A percentile compares a stretch with the other conserved stretches of the same genome.
Evolutionary conservation across 2,888 invertebrate species (phyloP).

Genomic region (Celastrina argiolus): DNA sequence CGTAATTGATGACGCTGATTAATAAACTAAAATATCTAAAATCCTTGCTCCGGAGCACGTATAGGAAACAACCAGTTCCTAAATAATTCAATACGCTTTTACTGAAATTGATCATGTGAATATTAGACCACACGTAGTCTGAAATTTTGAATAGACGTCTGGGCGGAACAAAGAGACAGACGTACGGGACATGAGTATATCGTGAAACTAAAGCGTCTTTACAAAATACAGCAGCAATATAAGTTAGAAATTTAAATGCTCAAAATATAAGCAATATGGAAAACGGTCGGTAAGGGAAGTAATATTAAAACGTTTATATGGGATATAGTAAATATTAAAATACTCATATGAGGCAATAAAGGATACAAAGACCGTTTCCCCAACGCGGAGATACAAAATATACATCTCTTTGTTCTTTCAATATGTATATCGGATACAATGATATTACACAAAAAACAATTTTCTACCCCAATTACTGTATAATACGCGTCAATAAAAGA

Average conservation of each 20-base stretch:
- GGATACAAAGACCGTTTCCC: conserved; percentile 4
- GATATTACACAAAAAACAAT: conserved; percentile 12
- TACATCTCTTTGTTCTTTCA: conserved; percentile 16
- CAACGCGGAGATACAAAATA: neutral
- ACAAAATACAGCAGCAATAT: conserved; percentile 2
- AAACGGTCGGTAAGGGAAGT: conserved; percentile 1
- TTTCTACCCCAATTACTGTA: conserved; percentile 17
- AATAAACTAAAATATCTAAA: neutral
- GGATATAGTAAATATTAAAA: conserved; percentile 10
- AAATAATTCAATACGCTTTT: neutral
- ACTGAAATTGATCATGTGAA: conserved; percentile 7
- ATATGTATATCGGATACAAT: conserved; percentile 15
- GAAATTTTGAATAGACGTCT: conserved; percentile 1
- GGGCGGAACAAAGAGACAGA: conserved; percentile 4
- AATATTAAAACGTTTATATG: conserved; percentile 14
- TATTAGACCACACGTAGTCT: neutral
- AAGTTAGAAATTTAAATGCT: neutral
- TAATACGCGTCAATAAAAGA: conserved; percentile 16
- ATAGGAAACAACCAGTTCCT: neutral
- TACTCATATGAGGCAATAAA: conserved; percentile 17
- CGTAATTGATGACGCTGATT: too few relatives aligned
- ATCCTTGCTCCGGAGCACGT: neutral
- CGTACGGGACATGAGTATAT: neutral
- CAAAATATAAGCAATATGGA: neutral
- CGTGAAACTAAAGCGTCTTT: conserved; percentile 1